Percentiles rank a stretch among this genome's conserved stretches.
phyloP scores from a whole-genome alignment of 2,797 vertebrate species.

The Rhinichthys osculus region DNA sequence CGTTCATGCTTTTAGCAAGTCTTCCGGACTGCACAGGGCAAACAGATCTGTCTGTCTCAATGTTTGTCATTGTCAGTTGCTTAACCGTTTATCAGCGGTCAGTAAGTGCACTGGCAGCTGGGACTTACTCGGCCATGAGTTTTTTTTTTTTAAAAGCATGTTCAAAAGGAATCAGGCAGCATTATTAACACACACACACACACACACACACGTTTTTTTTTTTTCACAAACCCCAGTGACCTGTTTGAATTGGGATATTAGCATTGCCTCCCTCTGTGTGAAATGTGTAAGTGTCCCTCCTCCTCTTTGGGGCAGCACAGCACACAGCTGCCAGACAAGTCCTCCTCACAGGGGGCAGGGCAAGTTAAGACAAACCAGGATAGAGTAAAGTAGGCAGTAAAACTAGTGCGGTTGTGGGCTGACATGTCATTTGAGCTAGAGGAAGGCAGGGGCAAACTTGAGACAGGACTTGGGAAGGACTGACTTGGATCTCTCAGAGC shows the following conservation, averaged over 20 bases:
- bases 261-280: slow-evolving; percentile 42
- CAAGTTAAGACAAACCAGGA: slow-evolving; percentile 70
- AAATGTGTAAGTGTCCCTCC: slow-evolving; percentile 38
- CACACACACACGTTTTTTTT: background rate
- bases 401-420: slow-evolving; percentile 64
- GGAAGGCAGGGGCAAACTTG: slow-evolving; percentile 56
- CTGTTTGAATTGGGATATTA: slow-evolving; percentile 3
- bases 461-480: slow-evolving; percentile 53
- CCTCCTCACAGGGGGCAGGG: slow-evolving; percentile 57
- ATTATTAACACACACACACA: background rate
- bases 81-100: slow-evolving; percentile 82
- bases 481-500: slow-evolving; percentile 57
- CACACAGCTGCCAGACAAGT: slow-evolving; percentile 62
- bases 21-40: slow-evolving; percentile 74
- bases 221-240: background rate
- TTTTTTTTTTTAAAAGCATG: background rate
- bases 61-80: slow-evolving; percentile 82
- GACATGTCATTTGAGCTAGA: slow-evolving; percentile 66
- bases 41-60: slow-evolving; percentile 79
- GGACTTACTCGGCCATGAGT: slow-evolving; percentile 67
- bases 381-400: slow-evolving; percentile 71
- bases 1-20: slow-evolving; percentile 81
- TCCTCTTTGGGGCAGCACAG: slow-evolving; percentile 39
- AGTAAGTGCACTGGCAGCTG: slow-evolving; percentile 76
- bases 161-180: background rate